These are phyloP conservation scores for Coreoperca whiteheadi DNA, from an alignment of 2,113 vertebrate species.

Conservation along the genomic window DNA sequence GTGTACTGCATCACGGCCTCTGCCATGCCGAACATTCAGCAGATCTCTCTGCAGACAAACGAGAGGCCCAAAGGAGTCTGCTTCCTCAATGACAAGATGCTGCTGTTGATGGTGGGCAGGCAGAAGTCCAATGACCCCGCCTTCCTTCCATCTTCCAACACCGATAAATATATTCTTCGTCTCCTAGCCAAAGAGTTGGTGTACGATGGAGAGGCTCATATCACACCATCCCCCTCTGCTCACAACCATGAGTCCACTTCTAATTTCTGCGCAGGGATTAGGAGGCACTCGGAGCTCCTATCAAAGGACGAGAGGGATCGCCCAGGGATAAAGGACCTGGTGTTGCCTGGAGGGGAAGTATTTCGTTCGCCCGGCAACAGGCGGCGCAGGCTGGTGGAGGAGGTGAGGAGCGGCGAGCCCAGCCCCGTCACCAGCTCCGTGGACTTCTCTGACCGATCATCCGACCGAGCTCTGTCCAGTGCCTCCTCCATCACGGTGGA, in stretches of 20 bases:
- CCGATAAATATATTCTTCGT: slow-evolving; percentile 89
- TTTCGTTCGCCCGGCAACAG: slow-evolving; percentile 80
- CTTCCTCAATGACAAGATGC: slow-evolving; percentile 90
- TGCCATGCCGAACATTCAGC: slow-evolving; percentile 90
- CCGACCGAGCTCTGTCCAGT: slow-evolving; percentile 80
- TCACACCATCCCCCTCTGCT: slow-evolving; percentile 49
- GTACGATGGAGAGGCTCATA: slow-evolving; percentile 74
- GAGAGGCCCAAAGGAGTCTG: slow-evolving; percentile 95
- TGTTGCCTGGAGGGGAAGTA: slow-evolving; percentile 83
- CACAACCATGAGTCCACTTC: slow-evolving; percentile 66
- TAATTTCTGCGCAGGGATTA: slow-evolving; percentile 78
- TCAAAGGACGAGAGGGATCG: slow-evolving; percentile 73
- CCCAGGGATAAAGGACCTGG: slow-evolving; percentile 82
- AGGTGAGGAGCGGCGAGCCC: slow-evolving; percentile 86
- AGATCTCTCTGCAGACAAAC: slow-evolving; percentile 90
- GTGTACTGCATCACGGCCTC: slow-evolving; percentile 90
- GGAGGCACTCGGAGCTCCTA: slow-evolving; percentile 84
- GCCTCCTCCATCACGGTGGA: slow-evolving; percentile 80
- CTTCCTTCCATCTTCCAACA: slow-evolving; percentile 93
- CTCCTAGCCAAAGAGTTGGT: slow-evolving; percentile 87
- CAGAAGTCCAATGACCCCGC: slow-evolving; percentile 89
- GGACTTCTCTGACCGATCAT: slow-evolving; percentile 85
- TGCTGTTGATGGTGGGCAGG: slow-evolving; percentile 91
- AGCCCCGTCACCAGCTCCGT: slow-evolving; percentile 84
- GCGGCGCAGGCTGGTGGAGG: slow-evolving; percentile 88